Conservation (phyloP, 2,888 invertebrate species). For the Ceramica pisi region DNA sequence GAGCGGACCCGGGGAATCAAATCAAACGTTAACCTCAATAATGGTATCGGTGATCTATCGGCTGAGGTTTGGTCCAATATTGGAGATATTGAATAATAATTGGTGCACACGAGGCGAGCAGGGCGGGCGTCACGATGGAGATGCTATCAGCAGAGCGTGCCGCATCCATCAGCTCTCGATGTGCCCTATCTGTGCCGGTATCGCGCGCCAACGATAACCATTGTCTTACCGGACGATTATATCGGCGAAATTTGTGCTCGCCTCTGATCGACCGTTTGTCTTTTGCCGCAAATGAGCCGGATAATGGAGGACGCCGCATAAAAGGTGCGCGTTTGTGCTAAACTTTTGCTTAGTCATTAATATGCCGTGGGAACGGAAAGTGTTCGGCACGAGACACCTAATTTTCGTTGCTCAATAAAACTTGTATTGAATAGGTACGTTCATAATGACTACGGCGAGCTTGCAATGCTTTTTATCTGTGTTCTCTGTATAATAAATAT, state of each 20-base stretch:
- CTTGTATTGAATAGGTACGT: constrained; percentile 44
- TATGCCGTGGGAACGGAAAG: constrained; percentile 84
- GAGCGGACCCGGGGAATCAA: constrained; percentile 76
- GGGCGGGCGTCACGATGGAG: constrained; percentile 83
- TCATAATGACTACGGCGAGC: constrained; percentile 16
- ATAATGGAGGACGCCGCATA: constrained; percentile 83
- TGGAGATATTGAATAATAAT: constrained; percentile 89
- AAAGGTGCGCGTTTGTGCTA: constrained; percentile 83
- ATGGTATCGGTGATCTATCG: constrained; percentile 74
- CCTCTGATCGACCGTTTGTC: constrained; percentile 87
- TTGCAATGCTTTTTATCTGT: constrained; percentile 32
- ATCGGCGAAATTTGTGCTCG: constrained; percentile 89
- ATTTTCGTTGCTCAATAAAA: constrained; percentile 64
- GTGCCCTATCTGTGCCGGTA: constrained; percentile 82
- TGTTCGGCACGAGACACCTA: constrained; percentile 59
- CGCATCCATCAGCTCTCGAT: constrained; percentile 86
- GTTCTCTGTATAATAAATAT: constrained; percentile 32
- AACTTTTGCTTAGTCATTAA: constrained; percentile 88
- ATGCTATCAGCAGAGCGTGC: constrained; percentile 88
- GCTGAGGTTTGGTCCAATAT: constrained; percentile 68
- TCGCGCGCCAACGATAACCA: constrained; percentile 87
- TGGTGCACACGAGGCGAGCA: constrained; percentile 82
- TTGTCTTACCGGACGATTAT: constrained; percentile 86
- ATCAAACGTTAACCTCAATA: constrained; percentile 82
- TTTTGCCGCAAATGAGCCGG: constrained; percentile 89